Evolutionary conservation across 2,888 invertebrate species (phyloP).

Genomic region (Carterocephalus palaemon): DNA sequence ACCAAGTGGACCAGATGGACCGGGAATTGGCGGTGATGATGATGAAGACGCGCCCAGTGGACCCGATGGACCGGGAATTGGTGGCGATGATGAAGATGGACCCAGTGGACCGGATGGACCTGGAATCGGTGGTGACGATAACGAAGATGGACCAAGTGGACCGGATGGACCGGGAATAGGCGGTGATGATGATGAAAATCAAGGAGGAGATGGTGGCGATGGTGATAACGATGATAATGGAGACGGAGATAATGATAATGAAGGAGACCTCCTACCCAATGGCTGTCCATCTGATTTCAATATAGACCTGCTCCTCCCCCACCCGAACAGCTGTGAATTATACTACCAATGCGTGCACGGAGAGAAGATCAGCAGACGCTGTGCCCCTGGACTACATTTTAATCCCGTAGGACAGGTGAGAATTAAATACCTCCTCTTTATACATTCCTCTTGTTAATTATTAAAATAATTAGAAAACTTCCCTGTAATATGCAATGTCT

Average conservation of each 20-base stretch:
- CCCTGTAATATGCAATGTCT: too few relatives aligned
- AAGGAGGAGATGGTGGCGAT: slow-evolving; percentile 18
- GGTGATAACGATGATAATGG: slow-evolving; percentile 18
- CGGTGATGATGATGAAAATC: slow-evolving; percentile 7
- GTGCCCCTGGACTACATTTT: slow-evolving; percentile 27
- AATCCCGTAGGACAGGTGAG: slow-evolving; percentile 24
- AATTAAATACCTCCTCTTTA: too few relatives aligned
- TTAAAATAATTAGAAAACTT: too few relatives aligned
- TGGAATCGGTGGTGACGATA: slow-evolving; percentile 1
- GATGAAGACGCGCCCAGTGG: slow-evolving; percentile 29
- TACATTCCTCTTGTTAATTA: not conserved
- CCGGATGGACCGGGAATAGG: too few relatives aligned
- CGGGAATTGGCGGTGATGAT: slow-evolving; percentile 16
- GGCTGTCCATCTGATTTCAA: slow-evolving; percentile 41
- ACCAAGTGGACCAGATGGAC: slow-evolving; percentile 16
- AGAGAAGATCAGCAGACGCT: slow-evolving; percentile 32
- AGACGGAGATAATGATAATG: slow-evolving; percentile 13
- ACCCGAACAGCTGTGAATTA: slow-evolving; percentile 39
- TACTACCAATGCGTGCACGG: slow-evolving; percentile 47
- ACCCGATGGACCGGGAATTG: slow-evolving; percentile 15
- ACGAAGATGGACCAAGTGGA: slow-evolving; percentile 6
- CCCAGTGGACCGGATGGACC: slow-evolving; percentile 19
- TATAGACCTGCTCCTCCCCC: slow-evolving; percentile 40
- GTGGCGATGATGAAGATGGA: slow-evolving; percentile 19
- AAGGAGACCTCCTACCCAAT: slow-evolving; percentile 27